phyloP scores from a whole-genome alignment of 2,113 vertebrate species.

The Pristiophorus japonicus region DNA sequence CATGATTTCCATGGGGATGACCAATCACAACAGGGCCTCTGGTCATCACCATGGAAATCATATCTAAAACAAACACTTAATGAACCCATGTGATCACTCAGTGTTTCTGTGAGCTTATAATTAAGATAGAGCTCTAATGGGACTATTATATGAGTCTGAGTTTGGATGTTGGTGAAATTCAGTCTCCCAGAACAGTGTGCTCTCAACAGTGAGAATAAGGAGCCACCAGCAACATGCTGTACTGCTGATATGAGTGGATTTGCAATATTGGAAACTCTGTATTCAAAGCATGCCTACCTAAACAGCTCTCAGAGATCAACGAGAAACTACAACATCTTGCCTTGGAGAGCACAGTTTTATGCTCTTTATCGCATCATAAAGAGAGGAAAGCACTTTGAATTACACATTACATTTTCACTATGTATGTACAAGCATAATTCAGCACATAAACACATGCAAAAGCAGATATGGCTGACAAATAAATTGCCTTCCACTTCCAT shows the following conservation, averaged over 20 bases:
- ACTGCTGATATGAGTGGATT: not conserved
- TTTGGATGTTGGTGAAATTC: not conserved
- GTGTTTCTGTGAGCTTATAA: not conserved
- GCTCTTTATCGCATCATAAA: not conserved
- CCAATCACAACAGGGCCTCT: constrained; percentile 12
- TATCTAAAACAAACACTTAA: constrained; percentile 16
- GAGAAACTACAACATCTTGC: not conserved
- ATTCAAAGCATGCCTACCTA: not conserved
- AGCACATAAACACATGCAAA: not conserved
- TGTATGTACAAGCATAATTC: not conserved
- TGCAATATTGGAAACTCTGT: not conserved
- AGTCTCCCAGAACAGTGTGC: not conserved
- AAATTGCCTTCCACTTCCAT: constrained; percentile 7
- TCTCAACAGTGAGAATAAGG: not conserved
- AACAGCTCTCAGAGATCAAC: not conserved
- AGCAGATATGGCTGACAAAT: not conserved
- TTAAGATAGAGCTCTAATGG: not conserved
- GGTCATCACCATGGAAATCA: constrained; percentile 27
- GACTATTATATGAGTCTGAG: not conserved
- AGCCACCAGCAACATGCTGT: not conserved
- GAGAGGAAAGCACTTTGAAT: not conserved
- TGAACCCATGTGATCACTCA: constrained; percentile 1
- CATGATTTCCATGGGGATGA: constrained; percentile 21
- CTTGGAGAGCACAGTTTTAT: not conserved
- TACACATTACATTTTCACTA: constrained; percentile 13